These are phyloP conservation scores for Ceratosolen solmsi DNA, from an alignment of 1,140 invertebrate genomes.

Conservation along the genomic window DNA sequence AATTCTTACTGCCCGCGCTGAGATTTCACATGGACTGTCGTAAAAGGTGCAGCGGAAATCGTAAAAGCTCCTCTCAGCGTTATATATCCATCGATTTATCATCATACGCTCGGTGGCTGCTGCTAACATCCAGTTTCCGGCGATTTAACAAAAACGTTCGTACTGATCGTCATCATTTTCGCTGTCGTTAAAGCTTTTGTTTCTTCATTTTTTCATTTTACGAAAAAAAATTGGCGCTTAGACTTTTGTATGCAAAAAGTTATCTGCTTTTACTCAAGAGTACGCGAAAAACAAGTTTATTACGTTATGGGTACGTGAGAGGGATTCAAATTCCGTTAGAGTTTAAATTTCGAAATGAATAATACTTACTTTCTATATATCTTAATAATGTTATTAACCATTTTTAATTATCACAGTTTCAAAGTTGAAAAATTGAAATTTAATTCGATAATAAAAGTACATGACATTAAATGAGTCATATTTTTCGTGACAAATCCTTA, in stretches of 20 bases:
- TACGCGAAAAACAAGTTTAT: background rate
- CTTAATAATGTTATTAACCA: no score
- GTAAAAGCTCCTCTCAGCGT: constrained; percentile 24
- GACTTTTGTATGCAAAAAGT: background rate
- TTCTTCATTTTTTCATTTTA: background rate
- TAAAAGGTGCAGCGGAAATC: constrained; percentile 39
- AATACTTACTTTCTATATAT: background rate
- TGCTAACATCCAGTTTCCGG: constrained; percentile 33
- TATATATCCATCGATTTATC: constrained; percentile 36
- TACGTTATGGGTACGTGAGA: background rate
- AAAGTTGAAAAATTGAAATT: background rate
- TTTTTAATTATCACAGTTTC: no score
- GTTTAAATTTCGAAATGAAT: background rate
- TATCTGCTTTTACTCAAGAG: background rate
- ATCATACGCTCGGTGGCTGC: constrained; percentile 23
- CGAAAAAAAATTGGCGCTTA: background rate
- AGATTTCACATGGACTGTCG: constrained; percentile 15
- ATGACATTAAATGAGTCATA: background rate
- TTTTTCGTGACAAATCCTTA: background rate
- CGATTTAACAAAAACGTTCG: constrained; percentile 33
- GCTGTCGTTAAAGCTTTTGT: background rate
- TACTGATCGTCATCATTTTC: constrained; percentile 30
- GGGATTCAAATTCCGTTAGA: background rate
- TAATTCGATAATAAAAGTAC: background rate
- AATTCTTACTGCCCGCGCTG: background rate